These are phyloP conservation scores for Macrosiphum euphorbiae DNA, from an alignment of 2,888 invertebrate genomes.

Conservation along the genomic window DNA sequence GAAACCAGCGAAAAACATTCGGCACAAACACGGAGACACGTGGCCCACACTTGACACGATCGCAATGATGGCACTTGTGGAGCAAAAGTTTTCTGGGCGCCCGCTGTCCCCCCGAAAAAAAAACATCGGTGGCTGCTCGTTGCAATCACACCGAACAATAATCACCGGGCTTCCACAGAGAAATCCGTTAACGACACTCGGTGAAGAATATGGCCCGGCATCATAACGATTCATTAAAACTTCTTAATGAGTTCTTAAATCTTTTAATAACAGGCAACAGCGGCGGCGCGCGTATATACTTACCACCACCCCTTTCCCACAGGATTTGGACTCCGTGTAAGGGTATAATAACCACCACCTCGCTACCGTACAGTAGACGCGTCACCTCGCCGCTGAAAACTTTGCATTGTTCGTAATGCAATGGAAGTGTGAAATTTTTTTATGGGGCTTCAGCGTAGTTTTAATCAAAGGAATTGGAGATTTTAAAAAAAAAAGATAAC, in stretches of 20 bases:
- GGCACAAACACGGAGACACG: not conserved
- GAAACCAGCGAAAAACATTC: not conserved
- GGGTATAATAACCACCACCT: not conserved
- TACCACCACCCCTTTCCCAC: not conserved
- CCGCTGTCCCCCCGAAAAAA: not conserved
- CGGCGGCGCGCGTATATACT: not conserved
- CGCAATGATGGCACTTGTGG: slow-evolving; percentile 4
- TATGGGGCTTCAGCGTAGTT: not conserved
- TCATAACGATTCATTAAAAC: slow-evolving; percentile 62
- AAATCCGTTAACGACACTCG: slow-evolving; percentile 57
- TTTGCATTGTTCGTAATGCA: not conserved
- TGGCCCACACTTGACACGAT: not conserved
- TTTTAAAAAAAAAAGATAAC: not conserved
- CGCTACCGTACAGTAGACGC: not conserved
- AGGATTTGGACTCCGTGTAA: not conserved
- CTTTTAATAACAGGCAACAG: slow-evolving; percentile 46
- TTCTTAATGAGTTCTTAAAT: slow-evolving; percentile 63
- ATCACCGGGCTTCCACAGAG: slow-evolving; percentile 40
- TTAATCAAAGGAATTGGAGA: not conserved
- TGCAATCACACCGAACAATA: slow-evolving; percentile 43
- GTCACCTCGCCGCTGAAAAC: not conserved
- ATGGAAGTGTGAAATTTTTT: slow-evolving; percentile 14
- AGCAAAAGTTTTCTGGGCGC: slow-evolving; percentile 32
- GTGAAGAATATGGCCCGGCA: slow-evolving; percentile 41
- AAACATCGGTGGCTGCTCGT: not conserved